phyloP scores from a whole-genome alignment of 1,140 invertebrate genomes.

The Rhynchophorus ferrugineus region DNA sequence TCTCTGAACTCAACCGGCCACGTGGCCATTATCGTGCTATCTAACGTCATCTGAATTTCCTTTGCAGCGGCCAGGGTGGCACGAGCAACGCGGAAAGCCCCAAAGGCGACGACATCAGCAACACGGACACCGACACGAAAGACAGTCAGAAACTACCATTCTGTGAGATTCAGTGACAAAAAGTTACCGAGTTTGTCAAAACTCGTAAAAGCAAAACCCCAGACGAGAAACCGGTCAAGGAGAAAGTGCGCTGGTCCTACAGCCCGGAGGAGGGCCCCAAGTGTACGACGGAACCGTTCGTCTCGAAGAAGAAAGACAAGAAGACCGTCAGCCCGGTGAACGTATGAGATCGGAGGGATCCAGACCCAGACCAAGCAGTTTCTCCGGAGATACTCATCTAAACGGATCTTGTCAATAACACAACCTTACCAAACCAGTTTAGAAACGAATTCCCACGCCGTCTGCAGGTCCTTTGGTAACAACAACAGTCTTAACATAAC shows the following conservation, averaged over 20 bases:
- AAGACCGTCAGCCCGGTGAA: conserved; percentile 34
- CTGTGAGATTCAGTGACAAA: conserved; percentile 64
- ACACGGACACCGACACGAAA: conserved; percentile 46
- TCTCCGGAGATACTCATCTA: conserved; percentile 3
- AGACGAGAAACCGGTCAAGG: conserved; percentile 35
- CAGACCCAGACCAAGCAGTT: not conserved
- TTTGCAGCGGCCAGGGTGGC: conserved; percentile 40
- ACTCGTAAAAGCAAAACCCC: conserved; percentile 41
- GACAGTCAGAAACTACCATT: conserved; percentile 54
- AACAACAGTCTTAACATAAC: too few relatives aligned
- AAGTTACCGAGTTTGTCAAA: conserved; percentile 45
- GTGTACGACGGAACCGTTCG: conserved; percentile 37
- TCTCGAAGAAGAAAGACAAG: conserved; percentile 36
- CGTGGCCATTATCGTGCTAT: not conserved
- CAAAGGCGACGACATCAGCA: conserved; percentile 50
- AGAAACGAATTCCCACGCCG: too few relatives aligned
- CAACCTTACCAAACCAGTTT: too few relatives aligned
- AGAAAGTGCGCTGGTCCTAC: conserved; percentile 40
- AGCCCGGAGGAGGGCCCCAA: conserved; percentile 40
- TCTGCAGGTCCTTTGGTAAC: too few relatives aligned
- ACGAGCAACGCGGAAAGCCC: conserved; percentile 46
- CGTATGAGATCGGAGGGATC: conserved; percentile 29
- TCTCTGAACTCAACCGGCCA: not conserved
- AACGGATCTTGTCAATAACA: too few relatives aligned
- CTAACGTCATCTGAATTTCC: too few relatives aligned